phyloP scores from a whole-genome alignment of 2,797 vertebrate species.

The Alcedo atthis region DNA sequence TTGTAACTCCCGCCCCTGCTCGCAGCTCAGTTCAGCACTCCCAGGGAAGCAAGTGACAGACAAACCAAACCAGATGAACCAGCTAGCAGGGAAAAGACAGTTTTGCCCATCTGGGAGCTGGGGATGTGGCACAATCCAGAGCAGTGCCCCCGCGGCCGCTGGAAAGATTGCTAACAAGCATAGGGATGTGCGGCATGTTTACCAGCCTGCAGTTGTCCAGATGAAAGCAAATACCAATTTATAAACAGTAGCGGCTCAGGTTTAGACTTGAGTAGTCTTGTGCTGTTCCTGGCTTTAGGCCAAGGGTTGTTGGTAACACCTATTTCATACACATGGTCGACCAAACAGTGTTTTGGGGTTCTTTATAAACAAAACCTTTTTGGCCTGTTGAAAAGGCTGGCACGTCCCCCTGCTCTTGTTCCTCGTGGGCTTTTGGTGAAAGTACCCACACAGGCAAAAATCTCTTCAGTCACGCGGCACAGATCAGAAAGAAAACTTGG shows the following conservation, averaged over 20 bases:
- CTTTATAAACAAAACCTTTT: background rate
- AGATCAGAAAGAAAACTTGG: background rate
- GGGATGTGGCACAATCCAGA: fast-evolving
- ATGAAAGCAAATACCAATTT: background rate
- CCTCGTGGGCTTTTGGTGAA: background rate
- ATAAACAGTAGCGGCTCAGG: background rate
- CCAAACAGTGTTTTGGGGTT: background rate
- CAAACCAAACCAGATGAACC: background rate
- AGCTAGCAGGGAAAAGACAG: background rate
- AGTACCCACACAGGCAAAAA: background rate
- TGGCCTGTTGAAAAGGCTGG: background rate
- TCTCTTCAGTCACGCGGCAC: background rate
- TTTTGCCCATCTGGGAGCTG: background rate
- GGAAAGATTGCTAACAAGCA: background rate
- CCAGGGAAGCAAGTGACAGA: background rate
- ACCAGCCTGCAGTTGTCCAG: background rate
- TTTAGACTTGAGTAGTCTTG: background rate
- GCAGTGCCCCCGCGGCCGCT: fast-evolving
- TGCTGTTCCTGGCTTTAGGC: background rate
- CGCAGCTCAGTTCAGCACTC: fast-evolving
- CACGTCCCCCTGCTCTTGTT: background rate
- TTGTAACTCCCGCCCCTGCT: background rate
- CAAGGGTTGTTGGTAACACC: background rate
- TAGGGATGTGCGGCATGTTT: background rate
- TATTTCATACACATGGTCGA: background rate